Base-by-base conservation (phyloP, 2,113 vertebrate species). In the Apodemus speciosus region DNA sequence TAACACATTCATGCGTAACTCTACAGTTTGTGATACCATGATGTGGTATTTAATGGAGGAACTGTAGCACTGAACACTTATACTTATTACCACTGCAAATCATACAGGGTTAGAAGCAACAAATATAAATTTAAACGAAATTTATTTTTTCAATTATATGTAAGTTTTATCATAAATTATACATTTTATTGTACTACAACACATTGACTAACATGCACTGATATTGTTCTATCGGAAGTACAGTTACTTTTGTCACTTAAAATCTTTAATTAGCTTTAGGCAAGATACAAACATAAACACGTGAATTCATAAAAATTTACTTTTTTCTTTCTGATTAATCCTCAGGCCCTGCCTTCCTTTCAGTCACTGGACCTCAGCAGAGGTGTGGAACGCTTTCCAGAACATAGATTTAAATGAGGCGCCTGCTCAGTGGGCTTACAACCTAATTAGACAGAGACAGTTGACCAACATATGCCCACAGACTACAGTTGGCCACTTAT, bases 371-470 rank as follows among this genome's bases (percentile, higher is more conserved):
- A 75, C 30, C 64, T 92, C 90, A 21, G 69, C 72, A 85, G 93
- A 86, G 77, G 49, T 88, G 81, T 51, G 27, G 72, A 81, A 56
- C 49, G 84, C 89, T 97, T 97, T 96, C 95, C 92, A 85, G 95
- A 96, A 96, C 96, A 91, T 81, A 85, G 95, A 92, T 93, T 93
- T 96, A 95, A 94, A 92, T 85, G 91, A 95, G 84, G 91, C 21
- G 69, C 38, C 92, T 96, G 92, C 95, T 92, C 94, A 94, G 93
- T 92, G 96, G 94, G 93, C 92, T 96, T 96, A 95, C 96, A 96
- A 95, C 92, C 93, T 97, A 97, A 97, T 97, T 97, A 97, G 96
- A 95, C 90, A 94, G 94, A 96, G 91, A 94, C 94, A 95, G 94
- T 95, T 93, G 95, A 95, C 95, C 97, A 97, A 87, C 96, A 96